Evolutionary conservation across 2,797 vertebrate species (phyloP).

Genomic region (Natrix natrix): DNA sequence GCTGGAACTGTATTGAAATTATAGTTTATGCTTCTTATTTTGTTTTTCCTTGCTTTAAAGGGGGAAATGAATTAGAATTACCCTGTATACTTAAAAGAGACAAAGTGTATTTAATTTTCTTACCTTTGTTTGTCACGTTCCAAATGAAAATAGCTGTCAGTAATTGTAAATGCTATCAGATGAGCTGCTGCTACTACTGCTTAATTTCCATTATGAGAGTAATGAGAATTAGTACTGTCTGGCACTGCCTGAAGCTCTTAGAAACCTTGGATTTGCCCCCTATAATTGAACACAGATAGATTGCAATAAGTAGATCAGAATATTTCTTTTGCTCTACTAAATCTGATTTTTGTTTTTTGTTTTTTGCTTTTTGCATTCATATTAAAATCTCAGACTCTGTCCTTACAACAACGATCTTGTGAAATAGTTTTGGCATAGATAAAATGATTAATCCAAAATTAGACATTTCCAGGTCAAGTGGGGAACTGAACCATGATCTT

Average conservation of each 20-base stretch:
- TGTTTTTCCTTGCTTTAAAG: not conserved
- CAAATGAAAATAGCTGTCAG: not conserved
- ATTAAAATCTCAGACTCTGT: not conserved
- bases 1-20: not conserved
- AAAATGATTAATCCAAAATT: not conserved
- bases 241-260: not conserved
- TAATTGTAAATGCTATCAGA: not conserved
- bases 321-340: not conserved
- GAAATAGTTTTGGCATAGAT: not conserved
- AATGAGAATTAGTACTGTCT: not conserved
- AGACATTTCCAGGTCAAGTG: not conserved
- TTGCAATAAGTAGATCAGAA: not conserved
- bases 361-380: not conserved
- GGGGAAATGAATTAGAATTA: not conserved
- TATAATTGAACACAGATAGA: not conserved
- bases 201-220: not conserved
- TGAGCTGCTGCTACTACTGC: not conserved
- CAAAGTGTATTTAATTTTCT: not conserved
- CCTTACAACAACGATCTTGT: not conserved
- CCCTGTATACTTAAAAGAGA: not conserved
- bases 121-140: not conserved
- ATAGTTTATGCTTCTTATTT: not conserved
- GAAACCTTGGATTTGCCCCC: not conserved
- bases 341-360: not conserved
- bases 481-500: not conserved